phyloP scores from a whole-genome alignment of 2,888 invertebrate genomes.

The Caenorhabditis imperialis region DNA sequence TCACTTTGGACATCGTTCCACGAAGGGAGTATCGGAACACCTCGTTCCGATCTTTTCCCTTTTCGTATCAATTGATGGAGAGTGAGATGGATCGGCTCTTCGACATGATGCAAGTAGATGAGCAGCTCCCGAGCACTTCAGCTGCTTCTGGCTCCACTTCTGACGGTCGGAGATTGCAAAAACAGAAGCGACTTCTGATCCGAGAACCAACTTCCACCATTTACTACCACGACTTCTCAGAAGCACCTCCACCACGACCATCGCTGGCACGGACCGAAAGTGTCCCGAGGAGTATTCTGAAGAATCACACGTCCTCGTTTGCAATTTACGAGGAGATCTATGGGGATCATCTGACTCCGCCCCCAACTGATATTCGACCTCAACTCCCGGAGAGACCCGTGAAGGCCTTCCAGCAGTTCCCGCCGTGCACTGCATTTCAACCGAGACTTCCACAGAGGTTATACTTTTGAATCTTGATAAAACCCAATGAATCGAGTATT shows the following conservation, averaged over 20 bases:
- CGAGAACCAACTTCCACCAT: conserved; percentile 47
- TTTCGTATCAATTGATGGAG: conserved; percentile 45
- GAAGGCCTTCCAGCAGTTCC: conserved; percentile 55
- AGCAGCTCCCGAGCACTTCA: conserved; percentile 45
- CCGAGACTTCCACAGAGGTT: conserved; percentile 42
- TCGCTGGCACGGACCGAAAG: conserved; percentile 36
- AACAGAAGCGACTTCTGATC: conserved; percentile 35
- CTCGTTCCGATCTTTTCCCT: conserved; percentile 45
- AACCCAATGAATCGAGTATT: neutral
- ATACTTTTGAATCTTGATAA: neutral
- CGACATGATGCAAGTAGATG: conserved; percentile 52
- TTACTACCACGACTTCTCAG: conserved; percentile 47
- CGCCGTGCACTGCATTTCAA: conserved; percentile 56
- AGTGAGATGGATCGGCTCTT: conserved; percentile 51
- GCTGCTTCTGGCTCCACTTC: conserved; percentile 8
- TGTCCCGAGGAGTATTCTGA: conserved; percentile 53
- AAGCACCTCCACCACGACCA: conserved; percentile 25
- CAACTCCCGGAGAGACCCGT: conserved; percentile 38
- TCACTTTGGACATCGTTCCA: conserved; percentile 28
- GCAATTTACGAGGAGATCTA: conserved; percentile 65
- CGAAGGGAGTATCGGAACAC: conserved; percentile 37
- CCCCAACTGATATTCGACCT: conserved; percentile 59
- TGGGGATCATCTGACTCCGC: conserved; percentile 59
- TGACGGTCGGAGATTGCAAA: neutral
- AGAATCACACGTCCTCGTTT: conserved; percentile 48